A percentile compares a stretch with the other conserved stretches of the same genome.
These are phyloP conservation scores for Erpobdella octoculata DNA, from an alignment of 2,888 invertebrate species.

Conservation along the genomic window DNA sequence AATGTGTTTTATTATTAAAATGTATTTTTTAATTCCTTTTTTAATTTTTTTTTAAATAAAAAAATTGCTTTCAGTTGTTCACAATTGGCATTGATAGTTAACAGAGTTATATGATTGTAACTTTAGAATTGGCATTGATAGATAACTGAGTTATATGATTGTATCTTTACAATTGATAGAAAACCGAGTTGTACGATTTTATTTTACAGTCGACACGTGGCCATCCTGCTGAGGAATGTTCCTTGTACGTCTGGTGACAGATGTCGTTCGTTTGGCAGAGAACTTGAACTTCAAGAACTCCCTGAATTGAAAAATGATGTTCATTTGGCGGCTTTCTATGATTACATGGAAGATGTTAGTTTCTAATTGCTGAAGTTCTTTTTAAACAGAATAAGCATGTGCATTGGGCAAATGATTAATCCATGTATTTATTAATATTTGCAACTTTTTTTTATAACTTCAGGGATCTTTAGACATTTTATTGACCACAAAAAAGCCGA, in stretches of 20 bases:
- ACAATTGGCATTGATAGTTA: too few species aligned
- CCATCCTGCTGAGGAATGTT: slow-evolving; percentile 32
- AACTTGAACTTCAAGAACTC: slow-evolving; percentile 26
- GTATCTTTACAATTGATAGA: too few species aligned
- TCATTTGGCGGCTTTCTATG: slow-evolving; percentile 60
- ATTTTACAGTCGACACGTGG: not conserved
- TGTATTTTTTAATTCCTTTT: not conserved
- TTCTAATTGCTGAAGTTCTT: not conserved
- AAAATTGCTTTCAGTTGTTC: too few species aligned
- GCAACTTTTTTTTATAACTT: not conserved
- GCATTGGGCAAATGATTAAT: not conserved
- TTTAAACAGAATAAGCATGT: not conserved
- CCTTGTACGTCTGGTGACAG: slow-evolving; percentile 21
- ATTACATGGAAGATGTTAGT: slow-evolving; percentile 30
- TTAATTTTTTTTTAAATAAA: not conserved
- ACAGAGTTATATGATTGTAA: too few species aligned
- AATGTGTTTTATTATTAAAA: not conserved
- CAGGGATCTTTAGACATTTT: slow-evolving; percentile 28
- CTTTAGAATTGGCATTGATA: too few species aligned
- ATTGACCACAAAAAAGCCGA: not conserved
- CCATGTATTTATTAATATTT: not conserved
- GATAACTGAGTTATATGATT: too few species aligned
- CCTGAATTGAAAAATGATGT: slow-evolving; percentile 33
- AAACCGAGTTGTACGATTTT: too few species aligned
- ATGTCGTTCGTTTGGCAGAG: slow-evolving; percentile 27